Base-by-base conservation (phyloP, 92 coral and sea anemone species). In the Phenganax subtilis region DNA sequence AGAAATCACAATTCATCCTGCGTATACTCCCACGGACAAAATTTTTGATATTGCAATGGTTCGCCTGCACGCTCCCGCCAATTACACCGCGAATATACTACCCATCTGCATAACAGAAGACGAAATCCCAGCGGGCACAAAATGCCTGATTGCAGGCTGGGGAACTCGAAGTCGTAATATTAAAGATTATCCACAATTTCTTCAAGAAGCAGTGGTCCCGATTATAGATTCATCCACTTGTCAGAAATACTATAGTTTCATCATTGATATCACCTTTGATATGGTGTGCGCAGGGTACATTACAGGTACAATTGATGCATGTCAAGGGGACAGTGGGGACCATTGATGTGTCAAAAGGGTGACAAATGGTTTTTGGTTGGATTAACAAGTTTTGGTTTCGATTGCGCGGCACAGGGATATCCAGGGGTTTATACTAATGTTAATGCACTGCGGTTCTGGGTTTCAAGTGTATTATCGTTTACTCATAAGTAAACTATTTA, bases 311-410 rank as follows among this genome's bases (percentile, higher is more conserved):
- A 71, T 85, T 54, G 93, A 89, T 67, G 96, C 93, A 14, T 94
- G 98, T 76, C 86, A 81, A 72, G 98, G 98, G 9, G 98, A 94
- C 62, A 92, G 97, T 76, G 98, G 98, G 98, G 98, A n/a, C 98
- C 98, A 47, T 86, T 94, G 57, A 89, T 89, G 65, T 94, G 98
- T 69, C 86, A 87, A 52, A 71, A 80, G 54, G 67, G 75, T 17
- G 88, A 92, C 82, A 91, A 90, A 63, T 94, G 97, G 94, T 91
- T 85, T 82, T 66, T 94, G 25, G 86, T 90, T 73, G 98, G 98
- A 25, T 85, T 93, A 20, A 94, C 98, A 20, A 94, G 98, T 57
- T 94, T 93, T 89, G 90, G 96, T 20, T 31, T 66, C 9, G 87
- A 82, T 12, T 94, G 98, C 31, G 93, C 96, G 72, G 87, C 91